Evolutionary conservation across 2,797 vertebrate species (phyloP).

Genomic region (Acipenser ruthenus): DNA sequence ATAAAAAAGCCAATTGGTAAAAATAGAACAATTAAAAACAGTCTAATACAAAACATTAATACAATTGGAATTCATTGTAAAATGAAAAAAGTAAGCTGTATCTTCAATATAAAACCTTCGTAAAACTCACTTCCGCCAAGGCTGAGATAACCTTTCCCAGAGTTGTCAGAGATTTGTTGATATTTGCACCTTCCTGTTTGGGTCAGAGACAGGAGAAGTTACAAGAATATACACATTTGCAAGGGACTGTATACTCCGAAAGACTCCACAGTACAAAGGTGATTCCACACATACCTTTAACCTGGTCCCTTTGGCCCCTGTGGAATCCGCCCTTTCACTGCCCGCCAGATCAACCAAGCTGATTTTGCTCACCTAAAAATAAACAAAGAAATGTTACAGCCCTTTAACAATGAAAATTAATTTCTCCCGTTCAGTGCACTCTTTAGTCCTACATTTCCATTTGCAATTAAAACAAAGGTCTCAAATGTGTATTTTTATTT

Average conservation of each 20-base stretch:
- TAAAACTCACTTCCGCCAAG: conserved; percentile 73
- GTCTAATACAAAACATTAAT: no score
- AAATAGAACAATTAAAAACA: no score
- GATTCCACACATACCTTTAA: conserved; percentile 71
- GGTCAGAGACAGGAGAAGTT: not conserved
- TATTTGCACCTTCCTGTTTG: conserved; percentile 87
- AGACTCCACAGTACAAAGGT: not conserved
- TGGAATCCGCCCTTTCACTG: conserved; percentile 91
- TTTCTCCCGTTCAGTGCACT: no score
- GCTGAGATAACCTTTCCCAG: conserved; percentile 96
- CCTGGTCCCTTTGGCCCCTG: conserved; percentile 91
- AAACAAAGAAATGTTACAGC: conserved; percentile 5
- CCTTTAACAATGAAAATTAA: no score
- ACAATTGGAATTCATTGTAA: no score
- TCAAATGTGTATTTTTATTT: no score
- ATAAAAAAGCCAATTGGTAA: no score
- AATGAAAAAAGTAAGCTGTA: no score
- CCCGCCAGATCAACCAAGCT: conserved; percentile 94
- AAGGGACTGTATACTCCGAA: not conserved
- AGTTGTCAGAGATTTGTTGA: conserved; percentile 95
- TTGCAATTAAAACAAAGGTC: no score
- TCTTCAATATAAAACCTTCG: no score
- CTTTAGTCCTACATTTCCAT: no score
- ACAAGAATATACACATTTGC: conserved; percentile 9
- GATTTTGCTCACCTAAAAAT: conserved; percentile 84